Conservation (phyloP, 2,888 invertebrate species). For the Anaspis maculata region DNA sequence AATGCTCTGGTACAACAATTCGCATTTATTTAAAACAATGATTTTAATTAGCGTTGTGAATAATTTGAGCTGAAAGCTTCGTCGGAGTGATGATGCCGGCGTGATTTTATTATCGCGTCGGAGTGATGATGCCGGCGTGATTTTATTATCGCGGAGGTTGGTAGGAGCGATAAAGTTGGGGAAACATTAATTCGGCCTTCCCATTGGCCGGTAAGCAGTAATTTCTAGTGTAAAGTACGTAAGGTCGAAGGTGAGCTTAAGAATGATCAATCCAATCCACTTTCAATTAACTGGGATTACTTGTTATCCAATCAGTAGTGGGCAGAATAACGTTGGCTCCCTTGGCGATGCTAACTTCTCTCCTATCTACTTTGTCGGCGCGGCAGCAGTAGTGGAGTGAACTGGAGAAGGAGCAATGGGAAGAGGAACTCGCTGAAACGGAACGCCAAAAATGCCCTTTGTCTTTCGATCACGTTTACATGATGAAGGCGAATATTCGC, state of each 20-base stretch:
- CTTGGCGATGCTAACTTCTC: conserved; percentile 30
- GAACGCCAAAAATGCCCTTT: conserved; percentile 7
- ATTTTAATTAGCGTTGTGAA: too few relatives aligned
- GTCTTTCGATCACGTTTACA: conserved; percentile 3
- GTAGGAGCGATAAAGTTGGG: conserved; percentile 4
- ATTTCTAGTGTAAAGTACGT: conserved; percentile 23
- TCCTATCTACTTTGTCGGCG: too few relatives aligned
- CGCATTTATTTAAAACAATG: too few relatives aligned
- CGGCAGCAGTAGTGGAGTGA: too few relatives aligned
- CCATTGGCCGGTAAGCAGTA: conserved; percentile 10
- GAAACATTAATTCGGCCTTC: conserved; percentile 9
- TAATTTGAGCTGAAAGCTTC: too few relatives aligned
- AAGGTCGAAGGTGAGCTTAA: conserved; percentile 26
- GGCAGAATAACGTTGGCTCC: conserved; percentile 30
- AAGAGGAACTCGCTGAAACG: conserved; percentile 16
- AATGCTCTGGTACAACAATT: too few relatives aligned
- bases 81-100: too few relatives aligned
- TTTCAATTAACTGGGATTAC: conserved; percentile 42
- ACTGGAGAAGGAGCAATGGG: too few relatives aligned
- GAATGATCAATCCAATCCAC: conserved; percentile 39
- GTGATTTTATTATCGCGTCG: too few relatives aligned
- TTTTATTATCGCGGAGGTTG: conserved; percentile 1
- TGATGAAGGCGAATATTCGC: conserved; percentile 1
- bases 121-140: too few relatives aligned
- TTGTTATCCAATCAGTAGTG: conserved; percentile 40